Base-by-base conservation (phyloP, 2,888 invertebrate species). In the Meloe dianella region DNA sequence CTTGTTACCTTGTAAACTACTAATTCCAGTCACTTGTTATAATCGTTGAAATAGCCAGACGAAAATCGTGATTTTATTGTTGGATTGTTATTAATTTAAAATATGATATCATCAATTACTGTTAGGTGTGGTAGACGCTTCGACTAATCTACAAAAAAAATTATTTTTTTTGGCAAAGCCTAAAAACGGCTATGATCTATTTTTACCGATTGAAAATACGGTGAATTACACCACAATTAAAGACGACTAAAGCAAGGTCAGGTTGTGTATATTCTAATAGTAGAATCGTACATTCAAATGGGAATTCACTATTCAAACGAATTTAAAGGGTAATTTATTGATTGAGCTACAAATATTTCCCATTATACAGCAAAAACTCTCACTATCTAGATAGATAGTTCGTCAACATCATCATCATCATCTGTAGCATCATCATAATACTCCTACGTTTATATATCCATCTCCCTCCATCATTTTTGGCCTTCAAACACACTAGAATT, bases 401-500 rank as follows among this genome's bases (percentile, higher is more conserved):
- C n/a, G n/a, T n/a, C n/a, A n/a, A n/a, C n/a, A n/a, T n/a, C n/a
- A 17, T 32, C 32, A 32, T 32, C 32, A 32, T 10, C 10, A 27
- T 27, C 27, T 3, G 27, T 27, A 27, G 27, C 27, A 27, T 27
- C 27, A 41, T 17, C 41, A 41, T 41, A n/a, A 41, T 6, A 41
- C 41, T 41, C 41, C 41, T 41, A 41, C 9, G 9, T 8, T 41
- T 47, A n/a, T 20, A 47, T 47, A 20, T 1, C 20, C 20, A 20
- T 32, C 58, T 27, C 30, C 30, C 32, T 58, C 29, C 30, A 29
- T 9, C 22, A 24, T 58, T n/a, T n/a, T n/a, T 29, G 58, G 58
- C 58, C 58, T 58, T 32, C 58, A 58, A 3, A 27, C 27, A 17
- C 56, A 17, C 30, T 30, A 20, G 30, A 7, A 20, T 58, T 58